Evolutionary conservation across 2,888 invertebrate genomes (phyloP).

Genomic region (Pocota personata): DNA sequence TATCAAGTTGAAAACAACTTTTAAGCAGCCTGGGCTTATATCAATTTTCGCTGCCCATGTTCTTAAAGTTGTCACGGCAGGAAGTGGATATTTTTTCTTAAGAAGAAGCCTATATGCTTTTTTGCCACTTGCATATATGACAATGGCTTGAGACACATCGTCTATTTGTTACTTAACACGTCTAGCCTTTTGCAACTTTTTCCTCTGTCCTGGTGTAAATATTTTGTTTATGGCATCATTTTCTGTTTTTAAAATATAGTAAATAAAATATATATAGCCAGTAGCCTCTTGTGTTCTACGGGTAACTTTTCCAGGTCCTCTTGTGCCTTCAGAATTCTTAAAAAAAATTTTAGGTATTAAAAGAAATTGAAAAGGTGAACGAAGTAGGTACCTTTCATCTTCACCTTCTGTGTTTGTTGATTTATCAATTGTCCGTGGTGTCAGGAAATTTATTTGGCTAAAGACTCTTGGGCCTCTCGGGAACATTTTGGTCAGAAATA

Average conservation of each 20-base stretch:
- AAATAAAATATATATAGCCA: background rate
- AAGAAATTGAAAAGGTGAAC: too few species aligned
- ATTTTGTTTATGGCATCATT: background rate
- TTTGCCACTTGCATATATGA: background rate
- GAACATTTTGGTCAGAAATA: too few species aligned
- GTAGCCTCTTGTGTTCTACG: background rate
- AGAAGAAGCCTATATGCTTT: background rate
- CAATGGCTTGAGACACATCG: background rate
- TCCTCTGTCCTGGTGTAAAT: too few species aligned
- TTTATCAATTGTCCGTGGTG: too few species aligned
- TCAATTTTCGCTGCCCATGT: background rate
- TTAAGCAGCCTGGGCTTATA: background rate
- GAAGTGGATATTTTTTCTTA: background rate
- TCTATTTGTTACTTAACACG: background rate
- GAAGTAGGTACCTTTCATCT: too few species aligned
- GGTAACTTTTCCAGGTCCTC: background rate
- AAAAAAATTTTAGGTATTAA: too few species aligned
- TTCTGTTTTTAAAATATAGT: background rate
- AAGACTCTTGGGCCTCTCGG: too few species aligned
- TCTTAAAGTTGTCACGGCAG: background rate
- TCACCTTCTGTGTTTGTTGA: too few species aligned
- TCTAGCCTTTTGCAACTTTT: too few species aligned
- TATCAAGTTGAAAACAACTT: background rate
- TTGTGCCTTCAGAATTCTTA: background rate
- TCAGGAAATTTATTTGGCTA: too few species aligned